A percentile compares a stretch with the other conserved stretches of the same genome.
phyloP scores from a whole-genome alignment of 2,113 vertebrate species.

The Hystrix brachyura region DNA sequence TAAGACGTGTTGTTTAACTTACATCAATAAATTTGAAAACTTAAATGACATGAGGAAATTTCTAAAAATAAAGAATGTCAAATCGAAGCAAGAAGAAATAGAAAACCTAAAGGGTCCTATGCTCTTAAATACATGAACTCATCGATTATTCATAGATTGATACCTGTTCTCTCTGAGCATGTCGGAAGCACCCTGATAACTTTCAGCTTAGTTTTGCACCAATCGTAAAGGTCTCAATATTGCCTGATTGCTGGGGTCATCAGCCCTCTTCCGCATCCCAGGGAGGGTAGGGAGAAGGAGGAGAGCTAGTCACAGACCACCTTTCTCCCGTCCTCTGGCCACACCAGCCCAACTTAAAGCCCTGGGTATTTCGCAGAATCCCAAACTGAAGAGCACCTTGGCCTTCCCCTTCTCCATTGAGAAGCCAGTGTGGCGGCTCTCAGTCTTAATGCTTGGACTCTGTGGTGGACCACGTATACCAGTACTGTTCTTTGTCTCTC shows the following conservation, averaged over 20 bases:
- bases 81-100: slow-evolving; percentile 7
- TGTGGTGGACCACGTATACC: too few species aligned
- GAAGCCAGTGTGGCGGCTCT: not conserved
- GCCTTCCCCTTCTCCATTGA: not conserved
- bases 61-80: not conserved
- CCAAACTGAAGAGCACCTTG: not conserved
- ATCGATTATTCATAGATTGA: not conserved
- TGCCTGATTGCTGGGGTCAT: rapidly evolving
- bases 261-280: not conserved
- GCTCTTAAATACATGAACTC: not conserved
- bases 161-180: not conserved
- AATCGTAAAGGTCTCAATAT: not conserved
- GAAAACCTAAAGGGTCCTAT: slow-evolving; percentile 30
- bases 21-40: not conserved
- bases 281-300: not conserved
- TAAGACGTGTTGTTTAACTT: slow-evolving; percentile 4
- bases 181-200: not conserved
- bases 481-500: not conserved
- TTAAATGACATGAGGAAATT: not conserved
- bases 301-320: not conserved
- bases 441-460: not conserved
- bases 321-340: not conserved
- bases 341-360: not conserved
- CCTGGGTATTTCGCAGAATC: not conserved
- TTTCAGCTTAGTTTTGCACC: not conserved